phyloP scores from a whole-genome alignment of 1,140 invertebrate genomes.

The Trichonephila clavipes region DNA sequence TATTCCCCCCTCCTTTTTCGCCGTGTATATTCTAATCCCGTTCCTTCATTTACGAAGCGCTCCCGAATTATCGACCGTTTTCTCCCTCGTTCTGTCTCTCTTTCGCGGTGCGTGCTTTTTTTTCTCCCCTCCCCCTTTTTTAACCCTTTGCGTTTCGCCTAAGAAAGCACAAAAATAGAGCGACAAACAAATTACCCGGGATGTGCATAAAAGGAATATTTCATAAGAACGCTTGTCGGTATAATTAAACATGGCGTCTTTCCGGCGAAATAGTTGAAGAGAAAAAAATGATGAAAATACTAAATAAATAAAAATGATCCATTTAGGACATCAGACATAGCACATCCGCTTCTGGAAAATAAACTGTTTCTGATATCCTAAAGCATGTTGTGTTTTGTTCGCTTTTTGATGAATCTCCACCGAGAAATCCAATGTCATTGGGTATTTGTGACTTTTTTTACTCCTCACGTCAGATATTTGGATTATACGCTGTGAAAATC shows the following conservation, averaged over 20 bases:
- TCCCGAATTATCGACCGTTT: constrained; percentile 73
- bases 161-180: constrained; percentile 62
- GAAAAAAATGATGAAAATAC: constrained; percentile 49
- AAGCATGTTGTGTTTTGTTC: constrained; percentile 37
- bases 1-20: constrained; percentile 56
- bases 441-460: background rate
- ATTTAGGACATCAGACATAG: constrained; percentile 8
- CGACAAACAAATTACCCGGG: constrained; percentile 71
- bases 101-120: constrained; percentile 1
- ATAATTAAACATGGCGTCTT: constrained; percentile 74
- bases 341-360: constrained; percentile 32
- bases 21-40: constrained; percentile 41
- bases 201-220: constrained; percentile 68
- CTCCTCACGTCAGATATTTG: background rate
- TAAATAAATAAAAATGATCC: constrained; percentile 42
- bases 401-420: background rate
- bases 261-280: constrained; percentile 12
- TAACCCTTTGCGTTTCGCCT: constrained; percentile 58
- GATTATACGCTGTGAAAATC: background rate
- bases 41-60: constrained; percentile 66
- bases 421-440: constrained; percentile 15
- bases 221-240: constrained; percentile 71
- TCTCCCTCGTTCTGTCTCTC: constrained; percentile 42
- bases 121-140: constrained; percentile 51
- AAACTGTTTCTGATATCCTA: constrained; percentile 51